Percentiles rank a stretch among this genome's conserved stretches.
phyloP scores from a whole-genome alignment of 2,113 vertebrate genomes.

The Syngnathus floridae region DNA sequence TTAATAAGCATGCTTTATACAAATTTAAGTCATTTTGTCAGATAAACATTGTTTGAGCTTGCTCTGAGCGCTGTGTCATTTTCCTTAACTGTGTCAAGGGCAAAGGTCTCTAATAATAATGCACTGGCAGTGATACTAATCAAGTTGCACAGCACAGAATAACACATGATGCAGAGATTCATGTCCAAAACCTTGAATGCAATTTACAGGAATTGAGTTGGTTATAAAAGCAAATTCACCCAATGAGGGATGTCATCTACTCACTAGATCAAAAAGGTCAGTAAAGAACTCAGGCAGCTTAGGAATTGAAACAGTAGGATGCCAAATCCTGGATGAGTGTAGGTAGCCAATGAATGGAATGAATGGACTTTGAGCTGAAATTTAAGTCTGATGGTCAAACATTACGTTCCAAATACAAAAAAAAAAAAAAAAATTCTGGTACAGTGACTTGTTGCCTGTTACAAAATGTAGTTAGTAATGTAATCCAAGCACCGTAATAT shows the following conservation, averaged over 20 bases:
- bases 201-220: conserved; percentile 27
- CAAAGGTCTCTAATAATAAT: conserved; percentile 24
- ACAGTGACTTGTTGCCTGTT: too few species aligned
- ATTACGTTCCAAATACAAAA: too few species aligned
- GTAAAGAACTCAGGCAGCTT: neutral
- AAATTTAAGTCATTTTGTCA: conserved; percentile 50
- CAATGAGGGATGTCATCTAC: conserved; percentile 18
- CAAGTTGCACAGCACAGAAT: conserved; percentile 33
- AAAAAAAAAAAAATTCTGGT: too few species aligned
- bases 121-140: conserved; percentile 32
- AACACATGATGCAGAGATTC: conserved; percentile 34
- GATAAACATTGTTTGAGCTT: conserved; percentile 33
- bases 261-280: conserved; percentile 4
- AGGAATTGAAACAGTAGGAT: neutral
- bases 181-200: conserved; percentile 22
- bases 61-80: neutral
- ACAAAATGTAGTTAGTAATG: too few species aligned
- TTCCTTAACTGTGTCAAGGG: conserved; percentile 19
- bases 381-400: too few species aligned
- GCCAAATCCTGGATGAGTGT: neutral
- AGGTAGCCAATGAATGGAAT: too few species aligned
- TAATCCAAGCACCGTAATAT: too few species aligned
- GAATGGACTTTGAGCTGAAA: too few species aligned
- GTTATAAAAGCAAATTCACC: conserved; percentile 37
- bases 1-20: conserved; percentile 44